Percentiles rank a stretch among this genome's conserved stretches.
Conservation (phyloP, 2,113 vertebrate genomes). For the Tor tambroides region DNA sequence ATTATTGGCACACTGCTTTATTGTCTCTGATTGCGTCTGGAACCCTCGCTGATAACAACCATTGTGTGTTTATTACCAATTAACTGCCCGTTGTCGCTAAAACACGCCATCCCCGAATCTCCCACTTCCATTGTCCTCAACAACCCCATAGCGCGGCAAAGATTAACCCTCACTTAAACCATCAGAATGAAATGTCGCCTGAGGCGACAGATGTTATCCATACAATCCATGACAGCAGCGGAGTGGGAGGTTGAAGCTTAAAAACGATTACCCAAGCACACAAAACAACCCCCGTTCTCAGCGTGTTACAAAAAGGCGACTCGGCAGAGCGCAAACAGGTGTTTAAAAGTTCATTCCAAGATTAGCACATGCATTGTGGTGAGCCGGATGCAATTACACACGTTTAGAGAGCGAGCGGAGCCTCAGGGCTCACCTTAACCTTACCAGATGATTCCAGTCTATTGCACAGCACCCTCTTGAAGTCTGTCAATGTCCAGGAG, state of each 20-base stretch:
- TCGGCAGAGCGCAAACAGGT: conserved; percentile 7
- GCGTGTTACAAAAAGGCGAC: background rate
- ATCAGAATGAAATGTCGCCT: conserved; percentile 10
- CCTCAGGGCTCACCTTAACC: conserved; percentile 13
- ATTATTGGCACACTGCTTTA: background rate
- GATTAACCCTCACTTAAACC: conserved; percentile 21
- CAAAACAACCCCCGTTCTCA: background rate
- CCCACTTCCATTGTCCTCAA: background rate
- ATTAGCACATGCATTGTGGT: conserved; percentile 27
- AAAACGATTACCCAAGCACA: background rate
- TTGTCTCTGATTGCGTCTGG: background rate
- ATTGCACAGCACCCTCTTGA: conserved; percentile 8
- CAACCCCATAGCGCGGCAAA: too few relatives aligned
- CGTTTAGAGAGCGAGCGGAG: background rate
- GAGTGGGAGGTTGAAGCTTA: background rate
- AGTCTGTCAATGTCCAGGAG: conserved; percentile 16
- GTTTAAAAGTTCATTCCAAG: conserved; percentile 26
- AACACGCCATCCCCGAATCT: background rate
- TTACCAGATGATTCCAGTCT: conserved; percentile 48
- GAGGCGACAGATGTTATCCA: background rate
- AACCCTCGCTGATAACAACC: background rate
- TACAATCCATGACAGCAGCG: background rate
- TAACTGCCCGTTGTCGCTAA: background rate
- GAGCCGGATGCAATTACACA: conserved; percentile 18
- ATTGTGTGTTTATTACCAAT: conserved; percentile 34